Evolutionary conservation across 2,888 invertebrate genomes (phyloP).

Genomic region (Sarcophaga caerulescens): DNA sequence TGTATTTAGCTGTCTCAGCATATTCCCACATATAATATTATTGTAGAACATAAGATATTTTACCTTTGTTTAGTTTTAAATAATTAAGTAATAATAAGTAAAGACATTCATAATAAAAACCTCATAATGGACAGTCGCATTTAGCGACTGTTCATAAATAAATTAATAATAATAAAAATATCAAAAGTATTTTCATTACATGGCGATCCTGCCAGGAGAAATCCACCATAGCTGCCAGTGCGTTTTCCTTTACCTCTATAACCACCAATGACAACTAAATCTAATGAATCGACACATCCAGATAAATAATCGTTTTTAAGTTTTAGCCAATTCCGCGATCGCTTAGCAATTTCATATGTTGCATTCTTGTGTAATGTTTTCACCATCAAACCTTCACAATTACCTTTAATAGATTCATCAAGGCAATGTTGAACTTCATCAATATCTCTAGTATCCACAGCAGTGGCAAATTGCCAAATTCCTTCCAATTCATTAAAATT

Average conservation of each 20-base stretch:
- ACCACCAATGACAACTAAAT: slow-evolving; percentile 97
- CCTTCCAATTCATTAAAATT: slow-evolving; percentile 88
- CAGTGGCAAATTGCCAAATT: slow-evolving; percentile 93
- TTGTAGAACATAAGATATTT: too few relatives aligned
- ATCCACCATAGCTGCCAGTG: slow-evolving; percentile 96
- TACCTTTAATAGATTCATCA: slow-evolving; percentile 96
- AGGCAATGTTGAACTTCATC: slow-evolving; percentile 97
- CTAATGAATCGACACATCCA: slow-evolving; percentile 97
- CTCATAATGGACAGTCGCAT: too few relatives aligned
- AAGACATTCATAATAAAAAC: too few relatives aligned
- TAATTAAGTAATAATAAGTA: too few relatives aligned
- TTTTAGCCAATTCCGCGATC: slow-evolving; percentile 97
- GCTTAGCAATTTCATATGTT: slow-evolving; percentile 97
- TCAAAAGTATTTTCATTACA: too few relatives aligned
- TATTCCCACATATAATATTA: too few relatives aligned
- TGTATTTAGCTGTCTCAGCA: too few relatives aligned
- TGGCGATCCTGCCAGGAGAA: slow-evolving; percentile 96
- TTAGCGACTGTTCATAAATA: too few relatives aligned
- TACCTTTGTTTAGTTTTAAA: too few relatives aligned
- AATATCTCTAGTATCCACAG: slow-evolving; percentile 89
- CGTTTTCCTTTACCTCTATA: slow-evolving; percentile 96
- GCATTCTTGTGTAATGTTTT: slow-evolving; percentile 94
- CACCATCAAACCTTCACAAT: slow-evolving; percentile 99
- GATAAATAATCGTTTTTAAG: slow-evolving; percentile 99
- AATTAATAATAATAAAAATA: too few relatives aligned